Evolutionary conservation across 2,888 invertebrate genomes (phyloP).

Genomic region (Plusia festucae): DNA sequence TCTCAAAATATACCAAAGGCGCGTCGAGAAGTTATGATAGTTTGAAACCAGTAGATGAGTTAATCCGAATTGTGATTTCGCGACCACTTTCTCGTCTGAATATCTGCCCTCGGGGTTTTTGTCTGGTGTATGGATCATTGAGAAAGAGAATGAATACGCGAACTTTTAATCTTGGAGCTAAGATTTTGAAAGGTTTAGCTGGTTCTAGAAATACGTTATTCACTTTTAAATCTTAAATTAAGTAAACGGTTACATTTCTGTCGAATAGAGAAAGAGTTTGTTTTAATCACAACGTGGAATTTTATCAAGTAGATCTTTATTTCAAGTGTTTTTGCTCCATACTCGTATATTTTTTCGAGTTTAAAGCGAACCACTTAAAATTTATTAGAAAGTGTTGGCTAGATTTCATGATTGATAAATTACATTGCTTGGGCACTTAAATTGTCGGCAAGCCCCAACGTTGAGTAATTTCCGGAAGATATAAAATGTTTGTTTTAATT

Average conservation of each 20-base stretch:
- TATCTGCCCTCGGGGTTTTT: background rate
- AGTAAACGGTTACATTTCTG: background rate
- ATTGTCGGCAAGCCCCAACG: conserved; percentile 2
- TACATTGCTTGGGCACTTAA: conserved; percentile 21
- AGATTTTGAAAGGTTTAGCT: background rate
- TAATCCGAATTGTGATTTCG: background rate
- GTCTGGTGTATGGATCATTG: background rate
- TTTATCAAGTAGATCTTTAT: conserved; percentile 10
- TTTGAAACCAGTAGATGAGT: conserved; percentile 14
- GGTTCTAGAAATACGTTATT: background rate
- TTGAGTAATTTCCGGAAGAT: background rate
- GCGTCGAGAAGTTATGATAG: conserved; percentile 11
- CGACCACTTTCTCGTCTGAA: background rate
- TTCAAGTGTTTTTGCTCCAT: conserved; percentile 29
- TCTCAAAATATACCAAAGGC: conserved; percentile 40
- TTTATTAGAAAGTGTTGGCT: conserved; percentile 5
- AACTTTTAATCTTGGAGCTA: background rate
- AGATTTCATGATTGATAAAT: background rate
- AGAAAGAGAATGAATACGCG: background rate
- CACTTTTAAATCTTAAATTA: background rate
- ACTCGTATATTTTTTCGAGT: background rate
- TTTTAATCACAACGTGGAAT: conserved; percentile 16
- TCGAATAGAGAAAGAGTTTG: background rate
- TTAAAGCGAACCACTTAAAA: conserved; percentile 21
- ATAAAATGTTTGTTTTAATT: conserved; percentile 1